Base-by-base conservation (phyloP, 2,797 vertebrate genomes). In the Eulemur mongoz region DNA sequence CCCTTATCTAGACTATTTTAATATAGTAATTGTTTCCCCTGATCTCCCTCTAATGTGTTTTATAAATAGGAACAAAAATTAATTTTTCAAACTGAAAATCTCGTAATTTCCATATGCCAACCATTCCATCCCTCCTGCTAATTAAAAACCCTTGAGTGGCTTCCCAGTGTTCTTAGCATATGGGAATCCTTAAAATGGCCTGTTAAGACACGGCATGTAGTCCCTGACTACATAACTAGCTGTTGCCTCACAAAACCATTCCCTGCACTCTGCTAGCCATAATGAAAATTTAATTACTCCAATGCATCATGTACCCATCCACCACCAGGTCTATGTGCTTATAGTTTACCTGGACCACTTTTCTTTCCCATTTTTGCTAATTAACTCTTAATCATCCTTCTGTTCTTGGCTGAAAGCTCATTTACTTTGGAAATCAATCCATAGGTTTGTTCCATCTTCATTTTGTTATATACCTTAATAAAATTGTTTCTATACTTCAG, bases 81-180 rank as follows among this genome's bases (percentile, higher is more conserved):
- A 96, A 79, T 40, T 63, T 91, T 67, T 93, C 57, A 81, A 95
- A 93, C 83, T 23, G 45, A 84, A 85, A 93, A 89, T 84, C 12
- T 79, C 35, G 0, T 32, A 67, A 85, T 91, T 93, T 92, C 94
- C 57, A 63, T 38, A 90, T 5, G n/a, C 5, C 32, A 95, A 87
- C 2, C 32, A 25, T 69, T 92, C 61, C 4, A 73, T 80, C 23
- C 25, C 4, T 25, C 32, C 17, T 25, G 76, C 50, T 65, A 35
- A 72, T 50, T 69, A 92, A 89, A 91, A 81, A 69, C 13, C 17
- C 11, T 10, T 91, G 57, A 86, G 38, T 72, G 12, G 45, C 23
- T 54, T 89, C 40, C 61, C 43, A 52, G 22, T 11, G 27, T 67
- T 81, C 61, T 91, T 65, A 70, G 30, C 17, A 48, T 48, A 70